Conservation (phyloP, 2,888 invertebrate genomes). For the Saturnia japonica region DNA sequence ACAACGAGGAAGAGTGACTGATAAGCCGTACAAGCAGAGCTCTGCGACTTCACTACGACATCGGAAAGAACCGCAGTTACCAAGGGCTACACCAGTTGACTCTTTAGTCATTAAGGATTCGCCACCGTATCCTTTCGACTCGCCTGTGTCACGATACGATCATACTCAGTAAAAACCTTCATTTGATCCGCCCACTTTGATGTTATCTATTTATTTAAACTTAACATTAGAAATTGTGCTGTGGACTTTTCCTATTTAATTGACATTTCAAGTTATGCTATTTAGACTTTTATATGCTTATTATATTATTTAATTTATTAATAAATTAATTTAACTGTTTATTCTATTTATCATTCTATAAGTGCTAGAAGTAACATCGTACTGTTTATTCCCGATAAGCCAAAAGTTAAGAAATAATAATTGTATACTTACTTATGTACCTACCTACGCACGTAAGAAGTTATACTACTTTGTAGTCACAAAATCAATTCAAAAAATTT, state of each 20-base stretch:
- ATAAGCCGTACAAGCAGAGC: constrained; percentile 54
- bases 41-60: constrained; percentile 49
- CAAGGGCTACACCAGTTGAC: constrained; percentile 44
- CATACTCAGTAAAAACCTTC: background rate
- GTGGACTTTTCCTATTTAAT: constrained; percentile 8
- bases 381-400: too few relatives aligned
- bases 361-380: background rate
- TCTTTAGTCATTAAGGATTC: constrained; percentile 54
- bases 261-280: constrained; percentile 6
- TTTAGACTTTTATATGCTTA: background rate
- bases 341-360: background rate
- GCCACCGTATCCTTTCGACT: constrained; percentile 34
- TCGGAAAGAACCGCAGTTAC: constrained; percentile 60
- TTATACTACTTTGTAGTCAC: too few relatives aligned
- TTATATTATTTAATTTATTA: constrained; percentile 1
- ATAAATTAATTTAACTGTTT: background rate
- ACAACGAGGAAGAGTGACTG: constrained; percentile 56
- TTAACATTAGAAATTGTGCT: constrained; percentile 13
- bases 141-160: constrained; percentile 15
- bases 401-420: too few relatives aligned
- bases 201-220: background rate
- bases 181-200: background rate
- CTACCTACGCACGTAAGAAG: too few relatives aligned
- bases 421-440: too few relatives aligned
- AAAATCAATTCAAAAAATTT: too few relatives aligned